Conservation (phyloP, 1,140 invertebrate species). For the Brachionus manjavacas region DNA sequence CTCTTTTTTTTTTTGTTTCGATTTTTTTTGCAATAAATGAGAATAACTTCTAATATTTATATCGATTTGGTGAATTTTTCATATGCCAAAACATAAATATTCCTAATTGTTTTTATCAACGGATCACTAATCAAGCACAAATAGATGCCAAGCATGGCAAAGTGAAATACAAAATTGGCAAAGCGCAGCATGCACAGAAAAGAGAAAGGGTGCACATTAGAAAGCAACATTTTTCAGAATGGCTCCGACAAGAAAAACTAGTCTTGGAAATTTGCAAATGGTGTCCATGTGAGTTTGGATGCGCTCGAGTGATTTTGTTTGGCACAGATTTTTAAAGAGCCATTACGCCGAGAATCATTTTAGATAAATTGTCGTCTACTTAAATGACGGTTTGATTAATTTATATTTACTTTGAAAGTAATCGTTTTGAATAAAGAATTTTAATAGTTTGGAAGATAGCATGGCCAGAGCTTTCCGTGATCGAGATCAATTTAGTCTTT, state of each 20-base stretch:
- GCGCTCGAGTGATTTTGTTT: not conserved
- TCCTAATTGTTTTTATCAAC: slow-evolving; percentile 38
- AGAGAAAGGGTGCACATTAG: not conserved
- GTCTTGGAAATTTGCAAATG: not conserved
- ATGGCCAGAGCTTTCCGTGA: not conserved
- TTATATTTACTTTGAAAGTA: not conserved
- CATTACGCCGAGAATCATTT: not conserved
- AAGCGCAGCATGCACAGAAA: not conserved
- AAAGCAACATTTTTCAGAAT: not conserved
- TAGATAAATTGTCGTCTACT: not conserved
- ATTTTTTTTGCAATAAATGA: slow-evolving; percentile 7
- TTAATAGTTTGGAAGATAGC: not conserved
- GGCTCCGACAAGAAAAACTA: not conserved
- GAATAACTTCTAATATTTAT: slow-evolving; percentile 25
- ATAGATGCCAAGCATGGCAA: slow-evolving; percentile 28
- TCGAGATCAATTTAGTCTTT: slow-evolving; percentile 8
- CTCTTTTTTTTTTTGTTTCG: not conserved
- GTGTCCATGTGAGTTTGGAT: not conserved
- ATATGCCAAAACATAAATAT: not conserved
- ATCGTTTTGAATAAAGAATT: not conserved
- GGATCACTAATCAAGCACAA: slow-evolving; percentile 37
- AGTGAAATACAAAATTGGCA: slow-evolving; percentile 14
- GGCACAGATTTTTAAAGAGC: not conserved
- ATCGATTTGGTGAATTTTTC: slow-evolving; percentile 31
- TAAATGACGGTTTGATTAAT: not conserved